These are phyloP conservation scores for Mus pahari DNA, from an alignment of 2,113 vertebrate genomes.

Conservation along the genomic window DNA sequence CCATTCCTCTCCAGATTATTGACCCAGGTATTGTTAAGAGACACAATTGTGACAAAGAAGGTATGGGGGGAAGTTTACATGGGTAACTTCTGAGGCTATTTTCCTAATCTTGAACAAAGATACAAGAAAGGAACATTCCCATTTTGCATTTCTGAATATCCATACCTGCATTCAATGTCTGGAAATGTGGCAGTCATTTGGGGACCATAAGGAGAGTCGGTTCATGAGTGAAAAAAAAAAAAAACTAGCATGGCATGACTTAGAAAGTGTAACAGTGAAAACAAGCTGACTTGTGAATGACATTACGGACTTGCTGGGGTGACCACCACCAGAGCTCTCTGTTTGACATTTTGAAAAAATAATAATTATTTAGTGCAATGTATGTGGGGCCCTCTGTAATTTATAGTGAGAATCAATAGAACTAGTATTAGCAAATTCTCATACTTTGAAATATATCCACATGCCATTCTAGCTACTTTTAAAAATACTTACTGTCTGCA, in stretches of 20 bases:
- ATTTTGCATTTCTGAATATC: constrained; percentile 34
- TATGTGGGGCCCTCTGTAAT: neutral
- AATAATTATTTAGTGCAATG: constrained; percentile 29
- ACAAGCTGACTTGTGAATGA: neutral
- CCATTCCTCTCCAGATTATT: constrained; percentile 45
- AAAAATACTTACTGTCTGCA: neutral
- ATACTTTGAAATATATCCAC: constrained; percentile 16
- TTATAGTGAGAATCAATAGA: neutral
- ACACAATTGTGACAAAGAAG: constrained; percentile 25
- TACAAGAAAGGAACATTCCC: neutral
- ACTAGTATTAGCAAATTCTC: constrained; percentile 37
- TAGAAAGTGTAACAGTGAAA: constrained; percentile 56
- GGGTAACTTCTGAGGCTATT: neutral
- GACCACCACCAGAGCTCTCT: neutral
- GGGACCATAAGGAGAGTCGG: neutral
- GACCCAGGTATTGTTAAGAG: neutral
- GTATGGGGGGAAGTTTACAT: neutral
- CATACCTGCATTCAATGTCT: neutral
- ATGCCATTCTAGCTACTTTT: constrained; percentile 30
- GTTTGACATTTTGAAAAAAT: constrained; percentile 36
- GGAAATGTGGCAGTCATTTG: constrained; percentile 17
- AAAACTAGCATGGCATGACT: neutral
- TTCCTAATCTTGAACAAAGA: constrained; percentile 32
- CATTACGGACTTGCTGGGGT: neutral
- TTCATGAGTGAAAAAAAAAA: neutral